Evolutionary conservation across 2,797 vertebrate genomes (phyloP).

Genomic region (Gephyroberyx darwinii): DNA sequence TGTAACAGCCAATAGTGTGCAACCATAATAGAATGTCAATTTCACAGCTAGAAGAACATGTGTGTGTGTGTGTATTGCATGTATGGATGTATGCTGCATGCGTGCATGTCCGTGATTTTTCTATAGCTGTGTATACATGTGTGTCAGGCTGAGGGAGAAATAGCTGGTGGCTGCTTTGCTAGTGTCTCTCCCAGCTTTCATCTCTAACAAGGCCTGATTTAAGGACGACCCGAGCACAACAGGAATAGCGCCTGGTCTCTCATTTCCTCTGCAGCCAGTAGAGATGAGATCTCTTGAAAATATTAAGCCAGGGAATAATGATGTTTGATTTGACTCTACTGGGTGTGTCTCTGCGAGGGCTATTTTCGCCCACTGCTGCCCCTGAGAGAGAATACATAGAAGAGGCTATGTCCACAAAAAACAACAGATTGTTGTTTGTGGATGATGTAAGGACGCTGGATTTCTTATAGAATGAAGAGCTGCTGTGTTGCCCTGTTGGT

Average conservation of each 20-base stretch:
- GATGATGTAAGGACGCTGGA: conserved; percentile 49
- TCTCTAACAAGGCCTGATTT: conserved; percentile 63
- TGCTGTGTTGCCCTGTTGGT: conserved; percentile 45
- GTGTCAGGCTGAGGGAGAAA: conserved; percentile 2
- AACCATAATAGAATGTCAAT: background rate
- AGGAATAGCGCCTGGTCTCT: conserved; percentile 43
- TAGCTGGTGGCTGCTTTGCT: conserved; percentile 35
- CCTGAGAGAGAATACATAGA: conserved; percentile 46
- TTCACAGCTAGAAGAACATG: background rate
- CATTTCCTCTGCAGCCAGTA: conserved; percentile 57
- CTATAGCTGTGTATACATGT: conserved; percentile 1
- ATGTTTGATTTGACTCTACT: conserved; percentile 66
- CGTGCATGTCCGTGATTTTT: background rate
- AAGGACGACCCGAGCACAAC: conserved; percentile 50
- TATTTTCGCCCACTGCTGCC: conserved; percentile 56
- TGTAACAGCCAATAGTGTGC: background rate
- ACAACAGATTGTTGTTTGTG: conserved; percentile 63
- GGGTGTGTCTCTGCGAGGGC: conserved; percentile 58
- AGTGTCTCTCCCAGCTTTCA: conserved; percentile 30
- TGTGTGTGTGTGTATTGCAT: conserved; percentile 5
- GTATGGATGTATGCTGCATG: background rate
- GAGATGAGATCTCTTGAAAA: conserved; percentile 64
- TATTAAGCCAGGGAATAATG: conserved; percentile 67
- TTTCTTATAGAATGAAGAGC: conserved; percentile 55
- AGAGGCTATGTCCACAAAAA: conserved; percentile 39